Evolutionary conservation across 2,797 vertebrate genomes (phyloP).

Genomic region (Zalophus californianus): DNA sequence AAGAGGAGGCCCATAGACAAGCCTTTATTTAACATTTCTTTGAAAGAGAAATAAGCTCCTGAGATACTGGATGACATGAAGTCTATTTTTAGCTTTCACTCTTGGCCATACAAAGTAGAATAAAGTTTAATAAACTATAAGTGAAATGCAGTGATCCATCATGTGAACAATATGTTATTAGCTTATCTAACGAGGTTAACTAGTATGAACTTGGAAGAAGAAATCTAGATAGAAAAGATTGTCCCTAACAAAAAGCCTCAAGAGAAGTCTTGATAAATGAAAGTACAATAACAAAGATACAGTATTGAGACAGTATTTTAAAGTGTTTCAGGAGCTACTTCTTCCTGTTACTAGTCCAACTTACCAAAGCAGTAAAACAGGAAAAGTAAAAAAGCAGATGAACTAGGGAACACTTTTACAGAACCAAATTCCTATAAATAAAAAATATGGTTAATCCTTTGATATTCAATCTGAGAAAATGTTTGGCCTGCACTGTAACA

Average conservation of each 20-base stretch:
- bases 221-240: conserved; percentile 25
- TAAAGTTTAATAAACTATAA: conserved; percentile 58
- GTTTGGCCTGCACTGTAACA: background rate
- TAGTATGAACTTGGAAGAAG: background rate
- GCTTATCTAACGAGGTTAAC: background rate
- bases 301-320: background rate
- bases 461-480: background rate
- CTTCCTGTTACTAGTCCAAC: background rate
- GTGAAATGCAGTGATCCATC: conserved; percentile 2
- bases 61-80: background rate
- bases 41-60: conserved; percentile 51
- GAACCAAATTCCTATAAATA: background rate
- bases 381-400: background rate
- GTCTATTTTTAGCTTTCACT: conserved; percentile 46
- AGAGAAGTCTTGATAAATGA: conserved; percentile 16
- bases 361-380: conserved; percentile 35
- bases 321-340: conserved; percentile 43
- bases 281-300: background rate
- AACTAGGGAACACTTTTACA: background rate
- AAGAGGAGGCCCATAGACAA: background rate
- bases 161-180: background rate
- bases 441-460: background rate
- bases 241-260: background rate
- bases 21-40: conserved; percentile 54
- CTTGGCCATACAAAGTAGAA: conserved; percentile 35